Evolutionary conservation across 2,797 vertebrate genomes (phyloP), one percentile per base, ranked within the genome.

Genomic region (Danio choprae): DNA sequence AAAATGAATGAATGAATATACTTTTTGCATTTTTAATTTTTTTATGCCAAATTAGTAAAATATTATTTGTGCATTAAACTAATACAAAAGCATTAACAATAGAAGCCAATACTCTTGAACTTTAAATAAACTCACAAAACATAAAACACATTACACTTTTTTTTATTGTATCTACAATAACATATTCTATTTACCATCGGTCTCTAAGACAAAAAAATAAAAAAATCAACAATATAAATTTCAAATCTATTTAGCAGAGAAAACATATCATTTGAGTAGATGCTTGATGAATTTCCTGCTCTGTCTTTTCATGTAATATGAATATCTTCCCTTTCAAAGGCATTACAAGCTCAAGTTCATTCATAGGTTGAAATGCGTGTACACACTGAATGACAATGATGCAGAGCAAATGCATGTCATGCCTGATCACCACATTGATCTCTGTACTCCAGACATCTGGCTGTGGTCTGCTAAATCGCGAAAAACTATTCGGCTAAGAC

Each of bases 401-500:
- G 16, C 53, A 55, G 3, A 15, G 44, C 15, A 10, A 4, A 7
- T 5, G 11, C 16, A 12, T 29, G 22, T 3, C 9, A 7, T 10
- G 16, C 9, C 38, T 16, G n/a, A 68, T 92, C 88, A 99, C 98
- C 98, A 99, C 81, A 97, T 96, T 2, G 97, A 95, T 72, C 97
- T 94, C 87, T 95, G 94, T 77, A 99, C 87, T 6, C 98, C 98
- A 6, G 95, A 97, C 93, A 99, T 93, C 81, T 97, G 93, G 63
- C 90, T 96, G 0, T 99, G 96, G 89, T 99, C 98, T 1, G 97
- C 96, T 1, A 99, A 91, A 56, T 99, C 93, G 16, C 97, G 96
- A 87, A 99, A 97, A 7, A 98, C 92, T 0, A 99, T 98, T 0
- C 97, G 94, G 86, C 98, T 98, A 3, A 99, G 89, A 64, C 98